These are phyloP conservation scores for Calonectris borealis DNA, from an alignment of 2,113 vertebrate genomes.

Conservation along the genomic window DNA sequence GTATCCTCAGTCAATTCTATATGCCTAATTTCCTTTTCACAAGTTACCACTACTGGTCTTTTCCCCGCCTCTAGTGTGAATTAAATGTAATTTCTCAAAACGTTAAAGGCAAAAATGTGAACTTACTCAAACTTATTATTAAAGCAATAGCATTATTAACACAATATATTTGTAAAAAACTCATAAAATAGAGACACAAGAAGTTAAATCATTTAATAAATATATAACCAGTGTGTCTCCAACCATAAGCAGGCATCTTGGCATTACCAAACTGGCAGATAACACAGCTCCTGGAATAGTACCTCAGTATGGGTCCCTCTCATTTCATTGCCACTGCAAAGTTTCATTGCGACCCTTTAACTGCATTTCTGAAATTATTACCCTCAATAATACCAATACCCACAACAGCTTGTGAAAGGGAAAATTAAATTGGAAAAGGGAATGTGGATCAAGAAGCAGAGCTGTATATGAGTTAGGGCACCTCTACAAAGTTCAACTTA, in stretches of 20 bases:
- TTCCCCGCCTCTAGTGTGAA: neutral
- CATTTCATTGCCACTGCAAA: neutral
- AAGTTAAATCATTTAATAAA: neutral
- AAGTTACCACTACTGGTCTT: neutral
- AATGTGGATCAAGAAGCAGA: neutral
- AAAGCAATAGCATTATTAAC: neutral
- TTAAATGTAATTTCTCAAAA: neutral
- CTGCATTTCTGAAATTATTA: neutral
- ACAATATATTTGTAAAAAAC: neutral
- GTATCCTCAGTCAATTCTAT: neutral
- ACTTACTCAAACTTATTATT: neutral
- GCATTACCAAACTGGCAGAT: neutral
- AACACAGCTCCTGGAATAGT: neutral
- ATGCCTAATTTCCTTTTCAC: neutral
- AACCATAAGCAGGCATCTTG: neutral
- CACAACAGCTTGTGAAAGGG: neutral
- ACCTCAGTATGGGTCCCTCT: neutral
- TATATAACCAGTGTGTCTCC: neutral
- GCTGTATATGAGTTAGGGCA: neutral
- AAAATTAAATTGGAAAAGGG: neutral
- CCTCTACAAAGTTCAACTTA: neutral
- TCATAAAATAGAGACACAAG: neutral
- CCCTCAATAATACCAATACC: neutral
- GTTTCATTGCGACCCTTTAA: neutral
- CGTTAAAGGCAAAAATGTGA: neutral